Base-by-base conservation (phyloP, 2,797 vertebrate genomes). In the Eurystomus glaucurus region DNA sequence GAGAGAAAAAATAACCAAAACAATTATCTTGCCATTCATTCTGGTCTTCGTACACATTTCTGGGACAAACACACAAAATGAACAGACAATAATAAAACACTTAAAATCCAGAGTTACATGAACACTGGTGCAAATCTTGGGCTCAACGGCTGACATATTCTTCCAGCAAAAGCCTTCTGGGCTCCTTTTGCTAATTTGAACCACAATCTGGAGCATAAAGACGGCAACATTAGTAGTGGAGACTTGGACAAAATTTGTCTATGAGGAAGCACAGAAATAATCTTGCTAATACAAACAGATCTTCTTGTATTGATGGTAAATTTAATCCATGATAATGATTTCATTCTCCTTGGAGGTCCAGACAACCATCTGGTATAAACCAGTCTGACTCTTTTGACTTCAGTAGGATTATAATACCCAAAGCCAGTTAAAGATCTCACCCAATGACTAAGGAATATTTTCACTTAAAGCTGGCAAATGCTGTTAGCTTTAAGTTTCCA, bases 311-410 rank as follows among this genome's bases (percentile, higher is more conserved):
- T 55, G 46, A 81, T 17, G 65, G 50, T 22, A 90, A 94, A 88
- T 94, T 84, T 85, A 88, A 82, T 92, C 74, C 54, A 9, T n/a
- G 15, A 57, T 65, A 64, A 39, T 69, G 35, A 85, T 93, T 87
- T 93, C 10, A 72, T 85, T 89, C 66, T 46, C 76, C 46, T 69
- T 55, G 55, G 58, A 84, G 61, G 39, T 76, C 66, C 66, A 86
- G 83, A 92, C 92, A 94, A 88, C 58, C 85, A 92, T 62, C 69
- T 94, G 88, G 76, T 74, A 55, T 52, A 85, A 89, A 92, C 82
- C 83, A 92, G 39, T 26, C 35, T 62, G 75, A 78, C 76, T 74
- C 60, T 23, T 89, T 77, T 80, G 45, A 77, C 45, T 94, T 94
- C 71, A 80, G 6, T 28, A 65, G 37, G 48, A 64, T 74, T 91